phyloP scores from a whole-genome alignment of 2,888 invertebrate genomes.

The Lacanobia oleracea region DNA sequence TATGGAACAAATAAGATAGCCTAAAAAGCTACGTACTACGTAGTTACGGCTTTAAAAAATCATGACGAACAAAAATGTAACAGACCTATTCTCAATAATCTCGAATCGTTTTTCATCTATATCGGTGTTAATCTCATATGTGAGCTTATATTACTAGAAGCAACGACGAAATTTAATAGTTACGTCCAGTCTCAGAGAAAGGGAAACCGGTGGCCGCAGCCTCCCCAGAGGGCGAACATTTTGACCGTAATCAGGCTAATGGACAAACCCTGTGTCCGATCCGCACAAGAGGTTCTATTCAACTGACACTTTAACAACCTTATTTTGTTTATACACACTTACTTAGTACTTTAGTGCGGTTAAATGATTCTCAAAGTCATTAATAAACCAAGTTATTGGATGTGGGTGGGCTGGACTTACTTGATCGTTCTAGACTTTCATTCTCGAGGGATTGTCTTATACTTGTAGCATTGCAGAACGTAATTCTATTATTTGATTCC shows the following conservation, averaged over 20 bases:
- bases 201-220: conserved; percentile 77
- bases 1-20: conserved; percentile 11
- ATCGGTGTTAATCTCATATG: conserved; percentile 47
- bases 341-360: conserved; percentile 76
- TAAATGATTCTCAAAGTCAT: conserved; percentile 63
- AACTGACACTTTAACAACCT: conserved; percentile 81
- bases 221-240: conserved; percentile 81
- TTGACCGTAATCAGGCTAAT: conserved; percentile 89
- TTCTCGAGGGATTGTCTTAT: neutral
- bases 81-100: conserved; percentile 1
- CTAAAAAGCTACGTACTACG: neutral
- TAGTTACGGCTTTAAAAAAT: conserved; percentile 14
- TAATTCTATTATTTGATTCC: neutral
- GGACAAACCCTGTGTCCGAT: conserved; percentile 86
- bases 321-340: conserved; percentile 81
- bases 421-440: conserved; percentile 31
- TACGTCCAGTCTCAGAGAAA: conserved; percentile 71
- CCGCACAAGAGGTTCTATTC: conserved; percentile 81
- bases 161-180: conserved; percentile 65
- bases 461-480: neutral
- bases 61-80: neutral
- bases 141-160: conserved; percentile 47
- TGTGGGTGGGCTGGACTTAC: conserved; percentile 16
- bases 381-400: conserved; percentile 61
- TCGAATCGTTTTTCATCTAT: conserved; percentile 3